These are phyloP conservation scores for Andrena minutula DNA, from an alignment of 2,888 invertebrate species.

Conservation along the genomic window DNA sequence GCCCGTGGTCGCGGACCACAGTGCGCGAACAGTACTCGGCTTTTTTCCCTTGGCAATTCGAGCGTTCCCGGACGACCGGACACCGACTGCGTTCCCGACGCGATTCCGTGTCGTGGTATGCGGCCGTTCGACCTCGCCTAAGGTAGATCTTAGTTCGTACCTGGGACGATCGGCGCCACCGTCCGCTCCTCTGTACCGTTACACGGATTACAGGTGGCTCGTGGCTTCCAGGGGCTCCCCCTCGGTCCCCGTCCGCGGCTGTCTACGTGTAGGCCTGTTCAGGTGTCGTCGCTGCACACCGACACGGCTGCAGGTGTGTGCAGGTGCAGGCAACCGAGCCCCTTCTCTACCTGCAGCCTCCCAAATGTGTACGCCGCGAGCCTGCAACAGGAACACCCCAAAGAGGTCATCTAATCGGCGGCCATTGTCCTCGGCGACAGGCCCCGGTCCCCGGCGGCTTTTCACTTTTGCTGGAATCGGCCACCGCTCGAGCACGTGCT, in stretches of 20 bases:
- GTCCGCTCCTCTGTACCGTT: constrained; percentile 80
- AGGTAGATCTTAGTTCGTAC: constrained; percentile 67
- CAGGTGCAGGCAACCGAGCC: constrained; percentile 51
- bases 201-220: constrained; percentile 79
- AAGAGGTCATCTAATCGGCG: constrained; percentile 76
- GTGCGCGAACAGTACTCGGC: neutral
- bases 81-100: constrained; percentile 79
- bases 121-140: constrained; percentile 84
- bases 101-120: constrained; percentile 83
- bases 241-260: neutral
- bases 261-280: constrained; percentile 4
- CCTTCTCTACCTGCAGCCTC: constrained; percentile 14
- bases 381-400: constrained; percentile 53
- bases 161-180: constrained; percentile 78
- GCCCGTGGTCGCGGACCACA: constrained; percentile 16
- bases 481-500: constrained; percentile 34
- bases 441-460: constrained; percentile 25
- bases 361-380: constrained; percentile 49
- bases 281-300: neutral
- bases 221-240: constrained; percentile 23
- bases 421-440: constrained; percentile 72
- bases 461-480: constrained; percentile 61
- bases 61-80: constrained; percentile 70
- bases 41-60: constrained; percentile 39
- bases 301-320: constrained; percentile 38